Evolutionary conservation across 2,797 vertebrate genomes (phyloP), one percentile per base, ranked within the genome.

Genomic region (Sciurus carolinensis): DNA sequence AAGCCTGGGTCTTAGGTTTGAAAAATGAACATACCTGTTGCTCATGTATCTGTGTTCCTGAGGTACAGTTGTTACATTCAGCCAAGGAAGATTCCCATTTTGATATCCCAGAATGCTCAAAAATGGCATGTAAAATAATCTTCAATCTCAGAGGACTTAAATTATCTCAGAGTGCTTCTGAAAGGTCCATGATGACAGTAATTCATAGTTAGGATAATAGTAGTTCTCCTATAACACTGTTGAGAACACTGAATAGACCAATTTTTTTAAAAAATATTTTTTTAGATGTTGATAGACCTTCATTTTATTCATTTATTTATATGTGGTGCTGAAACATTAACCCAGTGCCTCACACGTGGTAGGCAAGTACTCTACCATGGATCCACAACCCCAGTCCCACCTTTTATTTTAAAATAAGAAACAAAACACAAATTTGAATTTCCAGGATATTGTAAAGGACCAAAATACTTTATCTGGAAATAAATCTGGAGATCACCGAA

Each of bases 361-460:
- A 52, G 50, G 50, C 50, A 52, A 52, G 50, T 52, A 9, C 50
- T 14, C 10, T 52, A 12, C 50, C 50, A 14, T 10, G 2, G 50
- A 52, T 7, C 50, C 50, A 52, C 50, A 11, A 11, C 50, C 13
- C 50, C 50, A 52, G 50, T 14, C 50, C 50, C 10, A 52, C 50
- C 50, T 52, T 52, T 52, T 8, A 5, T 44, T 44, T 44, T 44
- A 5, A 44, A 44, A 44, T 20, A 80, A 73, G 57, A 52, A 94
- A 52, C 66, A 85, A 72, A 84, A 62, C 22, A 52, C 54, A 83
- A 71, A 89, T 71, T 59, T 94, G 50, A 91, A 80, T 64, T 11
- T 62, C 71, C 54, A 73, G 44, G 36, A 12, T 66, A 67, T 33
- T 52, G 39, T 82, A 59, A 92, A 85, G 72, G n/a, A 79, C 8